Evolutionary conservation across 2,888 invertebrate species (phyloP), one percentile per base, ranked within the genome.

Genomic region (Lasioglossum oenotherae): DNA sequence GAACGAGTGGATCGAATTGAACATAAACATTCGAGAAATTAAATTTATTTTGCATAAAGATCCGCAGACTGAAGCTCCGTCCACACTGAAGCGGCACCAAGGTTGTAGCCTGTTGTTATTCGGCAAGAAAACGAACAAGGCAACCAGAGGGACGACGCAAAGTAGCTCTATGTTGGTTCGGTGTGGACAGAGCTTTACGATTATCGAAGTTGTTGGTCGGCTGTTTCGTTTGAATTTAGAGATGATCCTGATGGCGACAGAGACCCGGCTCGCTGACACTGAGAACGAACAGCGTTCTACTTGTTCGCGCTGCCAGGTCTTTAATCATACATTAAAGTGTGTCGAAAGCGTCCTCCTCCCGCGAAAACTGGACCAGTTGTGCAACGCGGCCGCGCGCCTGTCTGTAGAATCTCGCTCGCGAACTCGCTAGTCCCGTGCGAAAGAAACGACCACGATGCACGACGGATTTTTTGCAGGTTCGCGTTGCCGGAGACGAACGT

Each of bases 401-500:
- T 31, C 27, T 0, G 27, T 27, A 60, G 60, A 27, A 60, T 60
- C 27, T 38, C 53, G 44, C 3, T 46, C 64, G 64, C 46, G 53
- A 75, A 60, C 6, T 14, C 19, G 67, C 23, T 12, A 0, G 64
- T 23, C 8, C 19, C 44, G 41, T 6, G 44, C 49, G 53, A 23
- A 8, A 6, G 4, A 74, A 10, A 19, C 31, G 35, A 5, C 2
- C 46, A 16, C 23, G 38, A 57, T 74, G 35, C 49, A n/a, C 4
- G 14, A 31, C 44, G 27, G 64, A 64, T 64, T 79, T 69, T 83
- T 60, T 6, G 44, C 78, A 94, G 94, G 89, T 94, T 94, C 76
- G 73, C 87, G 74, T 86, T 94, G 67, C 94, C 94, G 74, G 94
- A 93, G 83, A 84, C 88, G 44, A 92, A 91, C 77, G 88, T 89